Conservation (phyloP, 2,888 invertebrate genomes). For the Ditylenchus weischeri region DNA sequence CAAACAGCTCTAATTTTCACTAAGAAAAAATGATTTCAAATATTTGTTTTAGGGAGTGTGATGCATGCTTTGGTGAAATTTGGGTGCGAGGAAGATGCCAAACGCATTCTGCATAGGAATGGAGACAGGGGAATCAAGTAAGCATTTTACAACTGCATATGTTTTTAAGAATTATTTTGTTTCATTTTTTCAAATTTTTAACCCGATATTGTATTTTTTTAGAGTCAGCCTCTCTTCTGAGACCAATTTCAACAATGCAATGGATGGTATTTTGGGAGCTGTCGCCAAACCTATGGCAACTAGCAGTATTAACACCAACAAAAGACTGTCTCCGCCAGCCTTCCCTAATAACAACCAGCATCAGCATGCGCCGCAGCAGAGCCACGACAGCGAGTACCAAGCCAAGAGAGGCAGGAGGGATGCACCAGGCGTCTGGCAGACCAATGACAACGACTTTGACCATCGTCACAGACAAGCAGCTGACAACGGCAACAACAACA, state of each 20-base stretch:
- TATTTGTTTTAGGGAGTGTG: conserved; percentile 31
- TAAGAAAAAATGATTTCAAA: not conserved
- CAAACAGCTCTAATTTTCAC: not conserved
- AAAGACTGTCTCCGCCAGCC: not conserved
- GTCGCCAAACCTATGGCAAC: not conserved
- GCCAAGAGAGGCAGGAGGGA: not conserved
- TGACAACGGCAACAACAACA: not conserved
- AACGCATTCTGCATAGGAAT: conserved; percentile 36
- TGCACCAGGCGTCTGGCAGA: not conserved
- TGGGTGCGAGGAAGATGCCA: conserved; percentile 38
- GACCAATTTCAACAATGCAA: conserved; percentile 37
- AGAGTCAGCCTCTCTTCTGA: conserved; percentile 38
- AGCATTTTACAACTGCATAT: conserved; percentile 7
- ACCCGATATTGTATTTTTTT: conserved; percentile 8
- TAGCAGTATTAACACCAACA: not conserved
- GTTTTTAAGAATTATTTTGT: not conserved
- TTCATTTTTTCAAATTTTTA: too few relatives aligned
- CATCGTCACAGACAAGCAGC: not conserved
- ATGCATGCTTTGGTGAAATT: conserved; percentile 42
- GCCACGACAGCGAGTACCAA: not conserved
- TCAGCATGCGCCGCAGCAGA: not conserved
- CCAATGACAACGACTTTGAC: conserved; percentile 1
- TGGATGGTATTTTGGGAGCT: conserved; percentile 29
- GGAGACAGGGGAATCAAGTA: conserved; percentile 45
- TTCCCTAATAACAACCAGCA: not conserved